Evolutionary conservation across 1,140 invertebrate genomes (phyloP), one percentile per base, ranked within the genome.

Genomic region (Leptoteleia sp.): DNA sequence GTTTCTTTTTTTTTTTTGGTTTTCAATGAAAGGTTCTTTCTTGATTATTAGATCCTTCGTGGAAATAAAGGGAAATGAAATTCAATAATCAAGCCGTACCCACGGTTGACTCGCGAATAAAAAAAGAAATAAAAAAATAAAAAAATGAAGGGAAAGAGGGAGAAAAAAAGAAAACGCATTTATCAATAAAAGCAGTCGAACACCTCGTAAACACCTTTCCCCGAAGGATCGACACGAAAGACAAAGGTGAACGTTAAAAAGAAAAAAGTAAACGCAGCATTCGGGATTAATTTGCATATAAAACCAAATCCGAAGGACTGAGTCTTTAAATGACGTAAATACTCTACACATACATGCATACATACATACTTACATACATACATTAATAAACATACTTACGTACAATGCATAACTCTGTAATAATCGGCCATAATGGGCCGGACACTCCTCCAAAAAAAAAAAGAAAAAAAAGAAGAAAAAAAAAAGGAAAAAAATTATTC

Each of bases 361-460:
- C 43, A 61, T 37, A 45, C 45, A 52, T 71, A 45, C 54, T 29
- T 55, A 67, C 47, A 11, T 35, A 29, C 5, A 48, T 27, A 38
- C 50, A n/a, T n/a, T n/a, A 45, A 22, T 5, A 3, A 37, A 37
- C 40, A 31, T 54, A 38, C 52, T 9, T 48, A 57, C 52, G 55
- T 61, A 71, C 35, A n/a, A 54, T 33, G 38, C 55, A 61, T 65
- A 65, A 75, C 42, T 62, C 33, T 50, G 52, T 67, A 72, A 57
- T 72, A 55, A 55, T 8, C 15, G 71, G 61, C 54, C 54, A 33
- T 13, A 75, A 75, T 59, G 27, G 71, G 43, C 45, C 52, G 12
- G 15, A 59, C 52, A 59, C 38, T 75, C 40, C 59, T 62, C 22
- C 22, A 47, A 47, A 42, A 47, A 76, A n/a, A n/a, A n/a, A n/a